Conservation (phyloP, 1,140 invertebrate genomes). For the Ips nitidus region DNA sequence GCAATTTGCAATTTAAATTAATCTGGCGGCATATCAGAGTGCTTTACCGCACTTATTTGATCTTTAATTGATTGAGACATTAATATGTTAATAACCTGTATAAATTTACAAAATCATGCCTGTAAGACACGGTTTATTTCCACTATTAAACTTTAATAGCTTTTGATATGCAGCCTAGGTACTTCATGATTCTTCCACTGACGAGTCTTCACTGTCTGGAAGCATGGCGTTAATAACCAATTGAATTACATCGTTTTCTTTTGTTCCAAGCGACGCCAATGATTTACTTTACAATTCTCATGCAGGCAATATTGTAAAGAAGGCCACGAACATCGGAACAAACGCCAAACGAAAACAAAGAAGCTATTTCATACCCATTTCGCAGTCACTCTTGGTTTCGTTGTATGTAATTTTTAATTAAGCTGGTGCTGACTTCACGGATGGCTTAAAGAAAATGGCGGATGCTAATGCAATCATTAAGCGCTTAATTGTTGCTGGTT, state of each 20-base stretch:
- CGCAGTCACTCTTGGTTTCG: conserved; percentile 49
- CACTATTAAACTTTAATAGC: conserved; percentile 2
- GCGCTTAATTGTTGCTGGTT: conserved; percentile 43
- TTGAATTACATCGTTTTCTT: neutral
- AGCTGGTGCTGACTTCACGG: conserved; percentile 44
- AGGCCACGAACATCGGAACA: conserved; percentile 29
- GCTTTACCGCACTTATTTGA: conserved; percentile 15
- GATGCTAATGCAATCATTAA: conserved; percentile 47
- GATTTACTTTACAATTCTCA: conserved; percentile 17
- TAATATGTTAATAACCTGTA: conserved; percentile 11
- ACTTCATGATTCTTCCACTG: too few species aligned
- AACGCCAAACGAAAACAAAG: conserved; percentile 42
- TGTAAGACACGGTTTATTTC: neutral
- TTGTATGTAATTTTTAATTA: conserved; percentile 50
- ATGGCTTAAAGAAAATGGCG: conserved; percentile 50
- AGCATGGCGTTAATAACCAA: too few species aligned
- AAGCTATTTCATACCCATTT: conserved; percentile 47
- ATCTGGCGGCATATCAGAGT: conserved; percentile 5
- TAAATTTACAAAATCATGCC: conserved; percentile 6
- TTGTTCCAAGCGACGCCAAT: neutral
- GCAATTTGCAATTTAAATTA: conserved; percentile 13
- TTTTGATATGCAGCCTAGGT: too few species aligned
- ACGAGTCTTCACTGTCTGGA: too few species aligned
- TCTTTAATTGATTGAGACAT: conserved; percentile 22
- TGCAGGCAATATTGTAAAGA: conserved; percentile 22